phyloP scores from a whole-genome alignment of 2,888 invertebrate species.

The Podabrus alpinus region DNA sequence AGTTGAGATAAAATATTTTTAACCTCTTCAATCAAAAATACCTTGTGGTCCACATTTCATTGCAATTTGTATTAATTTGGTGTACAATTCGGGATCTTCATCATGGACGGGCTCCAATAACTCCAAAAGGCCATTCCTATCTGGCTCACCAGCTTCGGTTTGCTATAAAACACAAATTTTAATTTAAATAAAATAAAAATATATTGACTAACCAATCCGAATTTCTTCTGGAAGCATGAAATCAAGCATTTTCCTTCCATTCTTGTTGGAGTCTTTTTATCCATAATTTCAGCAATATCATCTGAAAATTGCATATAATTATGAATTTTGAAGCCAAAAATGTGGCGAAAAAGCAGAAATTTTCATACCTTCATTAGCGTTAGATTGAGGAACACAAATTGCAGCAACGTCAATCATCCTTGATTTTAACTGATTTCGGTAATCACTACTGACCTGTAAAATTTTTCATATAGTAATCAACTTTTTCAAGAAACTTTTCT shows the following conservation, averaged over 20 bases:
- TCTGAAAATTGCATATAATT: constrained; percentile 28
- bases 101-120: constrained; percentile 50
- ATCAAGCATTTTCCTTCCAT: constrained; percentile 55
- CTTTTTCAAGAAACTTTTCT: neutral
- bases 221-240: constrained; percentile 57
- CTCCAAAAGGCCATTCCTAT: constrained; percentile 45
- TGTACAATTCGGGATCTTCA: constrained; percentile 48
- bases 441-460: constrained; percentile 10
- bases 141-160: constrained; percentile 21
- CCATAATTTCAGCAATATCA: constrained; percentile 39
- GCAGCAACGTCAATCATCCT: constrained; percentile 10
- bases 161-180: constrained; percentile 28
- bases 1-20: neutral
- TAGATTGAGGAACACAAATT: constrained; percentile 12
- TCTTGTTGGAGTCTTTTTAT: constrained; percentile 53
- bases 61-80: constrained; percentile 52
- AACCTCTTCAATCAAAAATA: neutral
- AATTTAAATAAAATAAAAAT: neutral
- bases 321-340: too few species aligned
- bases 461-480: neutral
- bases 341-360: neutral
- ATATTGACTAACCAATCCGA: constrained; percentile 53
- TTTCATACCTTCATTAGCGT: constrained; percentile 17
- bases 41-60: constrained; percentile 53
- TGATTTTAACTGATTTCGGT: neutral